Base-by-base conservation (phyloP, 2,888 invertebrate genomes). In the Mermis nigrescens region DNA sequence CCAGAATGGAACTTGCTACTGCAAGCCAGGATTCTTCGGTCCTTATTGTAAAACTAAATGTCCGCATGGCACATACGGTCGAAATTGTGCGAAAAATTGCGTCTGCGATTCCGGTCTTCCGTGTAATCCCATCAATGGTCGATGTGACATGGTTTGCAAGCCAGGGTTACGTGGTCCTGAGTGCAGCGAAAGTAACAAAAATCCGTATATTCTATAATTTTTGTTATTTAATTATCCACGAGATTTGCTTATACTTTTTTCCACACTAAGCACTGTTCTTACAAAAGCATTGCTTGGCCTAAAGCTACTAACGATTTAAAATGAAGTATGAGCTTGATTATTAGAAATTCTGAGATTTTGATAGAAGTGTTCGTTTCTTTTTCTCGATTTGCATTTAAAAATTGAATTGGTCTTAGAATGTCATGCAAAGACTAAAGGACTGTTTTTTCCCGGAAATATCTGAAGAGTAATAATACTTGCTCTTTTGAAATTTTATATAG, bases 41-140 rank as follows among this genome's bases (percentile, higher is more conserved):
- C 63, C 64, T 2, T 64, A 65, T 46, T 73, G 72, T 62, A 64
- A 67, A 60, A 51, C 79, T 38, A 80, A 79, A 66, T 94, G 92
- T 74, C 77, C 80, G 24, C 74, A 78, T 22, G 85, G 86, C 29
- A 80, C 73, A 68, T 94, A 84, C 74, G 94, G 94, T 0, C 80
- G 81, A 61, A 81, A 79, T 65, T 94, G 94, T 72, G 76, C 78
- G 38, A 81, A 83, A 46, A 66, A 68, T 26, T 76, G 76, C 58
- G 63, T 65, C 27, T 75, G 75, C 55, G 63, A 62, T 27, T 60
- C 65, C 58, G 68, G 65, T 12, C 61, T 65, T 1, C 59, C 62
- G 57, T 74, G 73, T 61, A 68, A 74, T 58, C 66, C 68, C 1
- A 63, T 58, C 0, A 68, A 66, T 1, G 70, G 70, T 28, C 66